Evolutionary conservation across 2,888 invertebrate species (phyloP), one percentile per base, ranked within the genome.

Genomic region (Philonicus albiceps): DNA sequence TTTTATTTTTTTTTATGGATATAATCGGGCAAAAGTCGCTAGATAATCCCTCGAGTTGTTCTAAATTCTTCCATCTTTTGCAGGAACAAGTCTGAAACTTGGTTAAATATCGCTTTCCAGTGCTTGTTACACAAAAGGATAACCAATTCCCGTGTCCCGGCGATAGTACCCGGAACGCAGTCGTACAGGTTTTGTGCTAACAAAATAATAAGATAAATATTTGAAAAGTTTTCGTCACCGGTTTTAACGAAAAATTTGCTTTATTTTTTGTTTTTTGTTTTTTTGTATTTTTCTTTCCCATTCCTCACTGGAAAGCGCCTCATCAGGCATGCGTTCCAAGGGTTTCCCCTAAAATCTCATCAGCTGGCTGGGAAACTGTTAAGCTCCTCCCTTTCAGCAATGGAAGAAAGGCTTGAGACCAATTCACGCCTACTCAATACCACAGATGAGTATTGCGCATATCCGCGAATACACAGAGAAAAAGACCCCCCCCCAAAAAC

Each of bases 141-240:
- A 80, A 80, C 43, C 80, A 49, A 80, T 43, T 49, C 27, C 80
- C 80, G 53, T 53, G 80, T 22, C 31, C 31, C 27, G 43, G 31
- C 49, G 80, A 53, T 49, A 49, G 49, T 16, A 80, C 16, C 80
- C 72, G 83, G 83, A 83, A 72, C 55, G 27, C 83, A 83, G 83
- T 40, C 64, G 64, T 37, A 72, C 83, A 85, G 53, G 53, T 53
- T 37, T 75, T 85, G 27, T 75, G 40, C 85, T 22, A 85, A 53
- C 53, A 53, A 85, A 85, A 85, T 72, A 75, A 85, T 75, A 75
- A 85, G 30, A 85, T 85, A 75, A 85, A 85, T 85, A 85, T 75
- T 75, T 75, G 73, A 74, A 75, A 85, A 85, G 75, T 74, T 85
- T 74, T 85, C 85, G 74, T 85, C 85, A 85, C 85, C 75, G 75